Base-by-base conservation (phyloP, 2,797 vertebrate species). In the Heterohyrax brucei region DNA sequence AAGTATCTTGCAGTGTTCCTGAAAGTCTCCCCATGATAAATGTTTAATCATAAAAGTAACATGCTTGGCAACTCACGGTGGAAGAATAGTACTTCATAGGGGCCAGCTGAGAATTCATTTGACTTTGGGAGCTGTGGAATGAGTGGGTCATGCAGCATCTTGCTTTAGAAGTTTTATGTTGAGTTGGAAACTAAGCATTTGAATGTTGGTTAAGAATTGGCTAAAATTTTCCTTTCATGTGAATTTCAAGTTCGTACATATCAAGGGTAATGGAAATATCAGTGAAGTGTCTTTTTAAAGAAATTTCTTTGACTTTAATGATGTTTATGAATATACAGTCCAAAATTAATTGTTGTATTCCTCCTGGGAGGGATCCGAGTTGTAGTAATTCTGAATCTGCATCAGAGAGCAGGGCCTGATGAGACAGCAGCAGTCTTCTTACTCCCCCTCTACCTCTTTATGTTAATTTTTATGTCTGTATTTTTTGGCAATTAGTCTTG, bases 221-320 rank as follows among this genome's bases (percentile, higher is more conserved):
- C 64, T 86, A 84, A 84, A 9, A 18, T 94, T 94, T 97, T 90
- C 19, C 62, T 93, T 93, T 89, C 53, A 48, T 64, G 56, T 64
- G n/a, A 66, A 78, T 50, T 46, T 2, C 16, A 87, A 19, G 26
- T 30, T 88, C 90, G 94, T 50, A n/a, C 24, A 4, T 30, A 30
- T 48, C 26, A 30, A 66, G 39, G 46, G 10, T 48, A 50, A 39
- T 5, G 39, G 70, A 84, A 44, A 30, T 83, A 39, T 91, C 62
- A 84, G 79, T 33, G 61, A 82, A 89, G 70, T 50, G 22, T 82
- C 76, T 30, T 94, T 87, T 79, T 70, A 14, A 44, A 30, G 53
- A 68, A 46, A 44, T 50, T 59, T 61, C 24, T 80, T 79, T 46
- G 39, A 48, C 33, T 62, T 62, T 22, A 21, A 30, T 80, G 48